phyloP scores from a whole-genome alignment of 2,797 vertebrate species.

The Lacerta bilineata region DNA sequence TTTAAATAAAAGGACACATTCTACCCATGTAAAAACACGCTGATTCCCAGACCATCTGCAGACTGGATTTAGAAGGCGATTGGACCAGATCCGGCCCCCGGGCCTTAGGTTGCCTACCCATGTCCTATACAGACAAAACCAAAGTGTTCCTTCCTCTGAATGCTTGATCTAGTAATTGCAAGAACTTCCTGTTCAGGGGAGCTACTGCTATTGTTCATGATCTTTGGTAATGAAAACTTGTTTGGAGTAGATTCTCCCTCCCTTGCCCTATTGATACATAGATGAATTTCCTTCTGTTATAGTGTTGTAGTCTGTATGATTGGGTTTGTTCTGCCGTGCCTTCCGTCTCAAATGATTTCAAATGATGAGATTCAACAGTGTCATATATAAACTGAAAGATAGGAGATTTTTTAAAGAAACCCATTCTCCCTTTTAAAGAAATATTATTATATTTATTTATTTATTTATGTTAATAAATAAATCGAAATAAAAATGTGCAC shows the following conservation, averaged over 20 bases:
- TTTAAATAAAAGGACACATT: too few relatives aligned
- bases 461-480: too few relatives aligned
- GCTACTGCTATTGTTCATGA: conserved; percentile 65
- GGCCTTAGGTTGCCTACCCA: too few relatives aligned
- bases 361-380: conserved; percentile 67
- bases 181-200: conserved; percentile 56
- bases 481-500: too few relatives aligned
- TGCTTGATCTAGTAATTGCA: conserved; percentile 65
- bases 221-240: conserved; percentile 53
- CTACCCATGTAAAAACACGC: too few relatives aligned
- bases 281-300: conserved; percentile 55
- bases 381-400: conserved; percentile 71
- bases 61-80: too few relatives aligned
- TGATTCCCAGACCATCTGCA: too few relatives aligned
- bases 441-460: too few relatives aligned
- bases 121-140: conserved; percentile 23
- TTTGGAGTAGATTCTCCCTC: conserved; percentile 58
- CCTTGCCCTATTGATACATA: background rate
- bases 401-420: conserved; percentile 48
- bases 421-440: too few relatives aligned
- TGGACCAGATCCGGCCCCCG: too few relatives aligned
- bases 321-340: conserved; percentile 79
- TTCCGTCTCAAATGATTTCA: conserved; percentile 80
- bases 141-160: conserved; percentile 42
- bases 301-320: conserved; percentile 63